Conservation (phyloP, 2,888 invertebrate species). For the Stenichneumon culpator region DNA sequence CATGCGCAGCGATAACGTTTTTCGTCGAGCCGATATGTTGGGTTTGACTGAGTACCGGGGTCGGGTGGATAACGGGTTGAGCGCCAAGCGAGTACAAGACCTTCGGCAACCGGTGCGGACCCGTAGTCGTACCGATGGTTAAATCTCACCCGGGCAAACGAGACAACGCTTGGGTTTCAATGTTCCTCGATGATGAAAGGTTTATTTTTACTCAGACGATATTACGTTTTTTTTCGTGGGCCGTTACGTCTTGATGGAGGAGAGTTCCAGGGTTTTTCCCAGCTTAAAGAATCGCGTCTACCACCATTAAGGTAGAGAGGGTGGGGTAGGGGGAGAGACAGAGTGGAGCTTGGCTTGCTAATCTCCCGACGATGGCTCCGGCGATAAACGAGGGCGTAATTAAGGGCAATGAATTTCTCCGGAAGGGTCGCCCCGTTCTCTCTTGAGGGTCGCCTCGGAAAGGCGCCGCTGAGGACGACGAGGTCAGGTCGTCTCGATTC, state of each 20-base stretch:
- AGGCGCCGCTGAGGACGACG: slow-evolving; percentile 46
- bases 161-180: background rate
- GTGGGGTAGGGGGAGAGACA: background rate
- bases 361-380: slow-evolving; percentile 67
- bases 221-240: background rate
- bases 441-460: slow-evolving; percentile 54
- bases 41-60: too few species aligned
- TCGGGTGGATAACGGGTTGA: too few species aligned
- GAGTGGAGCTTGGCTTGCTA: slow-evolving; percentile 56
- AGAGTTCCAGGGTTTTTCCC: slow-evolving; percentile 28
- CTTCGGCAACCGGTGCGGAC: too few species aligned
- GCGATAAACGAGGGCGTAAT: slow-evolving; percentile 72
- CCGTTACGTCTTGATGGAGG: background rate
- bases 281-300: slow-evolving; percentile 52
- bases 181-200: background rate
- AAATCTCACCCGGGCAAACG: background rate
- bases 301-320: slow-evolving; percentile 47
- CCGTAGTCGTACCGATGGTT: background rate
- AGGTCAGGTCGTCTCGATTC: slow-evolving; percentile 58
- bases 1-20: too few species aligned
- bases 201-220: background rate
- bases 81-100: too few species aligned
- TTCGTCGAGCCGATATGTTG: too few species aligned
- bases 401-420: slow-evolving; percentile 73
- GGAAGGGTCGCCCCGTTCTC: slow-evolving; percentile 61